phyloP scores from a whole-genome alignment of 2,888 invertebrate species.

The Boloria selene region DNA sequence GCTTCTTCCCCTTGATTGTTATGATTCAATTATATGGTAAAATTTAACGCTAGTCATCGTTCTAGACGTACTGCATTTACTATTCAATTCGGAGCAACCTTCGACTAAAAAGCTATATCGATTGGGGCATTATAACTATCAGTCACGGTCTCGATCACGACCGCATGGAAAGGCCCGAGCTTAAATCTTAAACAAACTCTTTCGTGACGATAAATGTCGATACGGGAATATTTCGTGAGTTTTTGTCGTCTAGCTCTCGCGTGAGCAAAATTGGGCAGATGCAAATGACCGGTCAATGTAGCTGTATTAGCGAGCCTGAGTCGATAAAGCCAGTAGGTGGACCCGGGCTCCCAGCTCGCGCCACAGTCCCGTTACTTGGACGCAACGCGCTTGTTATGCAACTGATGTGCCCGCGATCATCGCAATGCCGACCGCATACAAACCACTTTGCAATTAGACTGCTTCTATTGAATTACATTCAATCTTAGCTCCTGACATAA shows the following conservation, averaged over 20 bases:
- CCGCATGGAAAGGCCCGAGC: constrained; percentile 42
- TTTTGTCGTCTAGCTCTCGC: constrained; percentile 45
- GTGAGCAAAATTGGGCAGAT: constrained; percentile 53
- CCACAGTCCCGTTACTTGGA: constrained; percentile 73
- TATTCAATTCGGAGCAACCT: constrained; percentile 30
- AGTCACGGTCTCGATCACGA: constrained; percentile 66
- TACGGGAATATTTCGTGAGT: constrained; percentile 60
- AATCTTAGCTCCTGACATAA: constrained; percentile 11
- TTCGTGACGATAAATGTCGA: constrained; percentile 65
- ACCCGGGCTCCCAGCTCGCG: constrained; percentile 50
- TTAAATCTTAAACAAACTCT: constrained; percentile 47
- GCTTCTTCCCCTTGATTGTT: constrained; percentile 57
- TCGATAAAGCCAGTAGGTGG: constrained; percentile 47
- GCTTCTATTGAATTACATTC: constrained; percentile 14
- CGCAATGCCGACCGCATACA: constrained; percentile 29
- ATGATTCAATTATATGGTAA: constrained; percentile 55
- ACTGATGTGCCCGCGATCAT: constrained; percentile 60
- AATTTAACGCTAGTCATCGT: constrained; percentile 42
- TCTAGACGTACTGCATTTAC: constrained; percentile 33
- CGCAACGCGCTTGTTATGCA: constrained; percentile 73
- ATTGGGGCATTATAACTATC: constrained; percentile 63
- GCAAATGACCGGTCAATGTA: constrained; percentile 57
- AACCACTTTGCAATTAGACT: constrained; percentile 27
- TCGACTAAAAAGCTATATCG: constrained; percentile 43
- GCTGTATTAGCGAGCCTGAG: constrained; percentile 51